These are phyloP conservation scores for Digitonthophagus gazella DNA, from an alignment of 2,888 invertebrate genomes.

Conservation along the genomic window DNA sequence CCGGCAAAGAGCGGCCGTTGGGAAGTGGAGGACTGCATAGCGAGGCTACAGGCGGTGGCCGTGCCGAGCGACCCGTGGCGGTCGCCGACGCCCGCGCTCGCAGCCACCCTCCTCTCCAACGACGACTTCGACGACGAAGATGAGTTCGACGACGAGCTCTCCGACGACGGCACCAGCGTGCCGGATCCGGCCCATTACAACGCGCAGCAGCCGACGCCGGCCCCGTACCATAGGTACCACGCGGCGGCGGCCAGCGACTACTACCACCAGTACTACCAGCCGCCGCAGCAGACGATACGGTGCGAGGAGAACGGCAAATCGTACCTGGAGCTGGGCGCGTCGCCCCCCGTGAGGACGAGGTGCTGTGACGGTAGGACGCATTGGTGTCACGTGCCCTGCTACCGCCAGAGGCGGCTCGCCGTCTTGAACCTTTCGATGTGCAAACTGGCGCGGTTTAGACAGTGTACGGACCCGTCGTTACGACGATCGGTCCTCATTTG, in stretches of 20 bases:
- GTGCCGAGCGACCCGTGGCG: constrained; percentile 63
- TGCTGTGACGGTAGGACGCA: constrained; percentile 51
- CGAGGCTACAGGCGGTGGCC: constrained; percentile 69
- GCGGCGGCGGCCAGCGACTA: constrained; percentile 44
- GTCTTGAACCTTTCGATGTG: constrained; percentile 91
- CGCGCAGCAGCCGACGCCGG: constrained; percentile 47
- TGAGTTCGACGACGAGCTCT: constrained; percentile 61
- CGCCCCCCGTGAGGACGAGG: constrained; percentile 48
- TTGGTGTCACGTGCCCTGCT: constrained; percentile 81
- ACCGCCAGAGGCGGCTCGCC: constrained; percentile 80
- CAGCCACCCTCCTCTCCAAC: constrained; percentile 46
- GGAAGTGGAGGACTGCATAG: constrained; percentile 59
- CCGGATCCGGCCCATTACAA: constrained; percentile 39
- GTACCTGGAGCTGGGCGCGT: constrained; percentile 80
- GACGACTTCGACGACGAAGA: constrained; percentile 61
- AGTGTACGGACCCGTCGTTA: constrained; percentile 85
- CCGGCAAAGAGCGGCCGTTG: constrained; percentile 59
- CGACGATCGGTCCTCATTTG: constrained; percentile 90
- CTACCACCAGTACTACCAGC: constrained; percentile 56
- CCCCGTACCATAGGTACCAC: constrained; percentile 37
- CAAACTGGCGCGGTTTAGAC: constrained; percentile 83
- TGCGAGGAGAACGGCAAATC: constrained; percentile 88
- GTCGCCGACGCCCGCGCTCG: constrained; percentile 49
- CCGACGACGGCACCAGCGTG: constrained; percentile 56
- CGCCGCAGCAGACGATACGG: constrained; percentile 75